A percentile compares a stretch with the other conserved stretches of the same genome.
phyloP scores from a whole-genome alignment of 1,140 invertebrate genomes.

The Caenorhabditis inopinata region DNA sequence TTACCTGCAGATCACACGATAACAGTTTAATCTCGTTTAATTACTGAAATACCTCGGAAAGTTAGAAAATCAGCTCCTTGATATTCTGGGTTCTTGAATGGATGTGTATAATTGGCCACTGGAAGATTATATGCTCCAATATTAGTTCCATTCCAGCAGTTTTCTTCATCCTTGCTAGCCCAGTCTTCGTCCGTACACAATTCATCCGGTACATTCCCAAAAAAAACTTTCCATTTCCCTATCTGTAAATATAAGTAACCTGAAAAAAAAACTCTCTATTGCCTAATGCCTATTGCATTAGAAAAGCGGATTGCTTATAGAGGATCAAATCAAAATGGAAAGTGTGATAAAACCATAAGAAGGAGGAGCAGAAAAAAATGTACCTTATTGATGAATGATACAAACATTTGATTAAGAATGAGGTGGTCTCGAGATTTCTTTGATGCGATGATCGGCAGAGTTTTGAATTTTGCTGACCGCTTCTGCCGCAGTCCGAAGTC shows the following conservation, averaged over 20 bases:
- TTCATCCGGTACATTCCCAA: neutral
- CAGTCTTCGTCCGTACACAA: slow-evolving; percentile 7
- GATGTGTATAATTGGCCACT: slow-evolving; percentile 10
- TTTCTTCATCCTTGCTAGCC: neutral
- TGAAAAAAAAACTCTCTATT: neutral
- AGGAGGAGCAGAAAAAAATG: slow-evolving; percentile 15
- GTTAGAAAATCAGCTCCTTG: slow-evolving; percentile 14
- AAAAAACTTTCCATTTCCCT: neutral
- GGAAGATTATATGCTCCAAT: neutral
- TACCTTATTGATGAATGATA: neutral
- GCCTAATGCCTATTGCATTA: neutral
- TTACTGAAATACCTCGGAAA: slow-evolving; percentile 16
- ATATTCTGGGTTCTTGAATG: slow-evolving; percentile 29
- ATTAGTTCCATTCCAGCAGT: slow-evolving; percentile 31
- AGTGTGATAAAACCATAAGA: neutral
- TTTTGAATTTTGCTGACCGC: neutral
- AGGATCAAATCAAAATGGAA: neutral
- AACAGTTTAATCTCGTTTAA: neutral
- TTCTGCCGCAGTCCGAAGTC: neutral
- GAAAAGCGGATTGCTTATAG: neutral
- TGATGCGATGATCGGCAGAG: neutral
- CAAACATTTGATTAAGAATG: slow-evolving; percentile 13
- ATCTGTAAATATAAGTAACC: slow-evolving; percentile 4
- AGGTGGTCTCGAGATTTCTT: neutral
- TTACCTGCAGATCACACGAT: neutral